phyloP scores from a whole-genome alignment of 2,113 vertebrate species.

The Pelvicachromis taeniatus region DNA sequence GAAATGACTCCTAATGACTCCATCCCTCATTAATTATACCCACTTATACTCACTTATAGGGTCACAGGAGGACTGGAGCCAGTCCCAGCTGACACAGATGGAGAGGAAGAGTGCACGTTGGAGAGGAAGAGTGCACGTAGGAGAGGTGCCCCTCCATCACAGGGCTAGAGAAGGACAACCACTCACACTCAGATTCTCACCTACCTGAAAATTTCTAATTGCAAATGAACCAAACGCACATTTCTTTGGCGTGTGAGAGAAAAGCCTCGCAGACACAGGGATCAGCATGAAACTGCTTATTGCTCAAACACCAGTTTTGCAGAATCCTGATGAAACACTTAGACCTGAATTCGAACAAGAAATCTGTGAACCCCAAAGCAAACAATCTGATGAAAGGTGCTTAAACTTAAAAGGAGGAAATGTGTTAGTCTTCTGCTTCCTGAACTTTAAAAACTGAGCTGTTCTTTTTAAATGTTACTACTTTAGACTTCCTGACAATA shows the following conservation, averaged over 20 bases:
- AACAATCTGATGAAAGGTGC: background rate
- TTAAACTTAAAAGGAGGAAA: background rate
- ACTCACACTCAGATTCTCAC: background rate
- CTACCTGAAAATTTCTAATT: background rate
- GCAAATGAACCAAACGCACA: background rate
- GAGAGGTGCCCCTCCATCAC: background rate
- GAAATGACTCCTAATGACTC: background rate
- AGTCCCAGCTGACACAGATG: background rate
- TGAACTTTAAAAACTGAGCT: background rate
- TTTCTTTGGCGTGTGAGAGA: background rate
- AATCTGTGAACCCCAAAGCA: background rate
- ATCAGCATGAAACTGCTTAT: background rate
- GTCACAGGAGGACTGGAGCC: background rate
- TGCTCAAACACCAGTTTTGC: background rate
- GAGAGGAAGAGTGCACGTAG: rapidly evolving
- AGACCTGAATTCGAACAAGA: background rate
- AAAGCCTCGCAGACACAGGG: background rate
- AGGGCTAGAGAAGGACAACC: background rate
- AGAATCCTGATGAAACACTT: background rate
- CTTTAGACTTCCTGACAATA: background rate
- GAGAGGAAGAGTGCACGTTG: background rate
- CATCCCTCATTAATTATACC: background rate
- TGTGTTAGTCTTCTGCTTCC: background rate
- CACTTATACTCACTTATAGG: background rate
- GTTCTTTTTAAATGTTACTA: background rate